These are phyloP conservation scores for Parazoanthus darwini DNA, from an alignment of 92 coral and sea anemone genomes.

Conservation along the genomic window DNA sequence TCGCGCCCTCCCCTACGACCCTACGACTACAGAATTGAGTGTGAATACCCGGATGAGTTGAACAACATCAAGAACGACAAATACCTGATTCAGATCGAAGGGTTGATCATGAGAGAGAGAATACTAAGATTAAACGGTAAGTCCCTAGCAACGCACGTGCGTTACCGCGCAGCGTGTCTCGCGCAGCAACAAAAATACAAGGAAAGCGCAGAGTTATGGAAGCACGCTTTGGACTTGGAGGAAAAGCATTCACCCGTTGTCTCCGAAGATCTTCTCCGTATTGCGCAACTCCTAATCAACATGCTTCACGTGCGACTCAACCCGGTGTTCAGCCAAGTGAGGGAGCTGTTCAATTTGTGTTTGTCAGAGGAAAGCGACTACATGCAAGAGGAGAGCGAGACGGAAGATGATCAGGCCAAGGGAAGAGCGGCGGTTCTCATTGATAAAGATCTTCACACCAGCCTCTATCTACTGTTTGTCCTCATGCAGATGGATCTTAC, in stretches of 20 bases:
- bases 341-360: constrained; percentile 55
- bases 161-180: constrained; percentile 61
- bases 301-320: constrained; percentile 46
- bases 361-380: constrained; percentile 51
- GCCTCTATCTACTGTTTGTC: constrained; percentile 45
- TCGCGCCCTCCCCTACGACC: constrained; percentile 62
- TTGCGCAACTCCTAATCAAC: constrained; percentile 55
- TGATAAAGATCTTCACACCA: constrained; percentile 50
- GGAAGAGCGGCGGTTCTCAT: constrained; percentile 31
- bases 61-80: constrained; percentile 47
- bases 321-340: constrained; percentile 56
- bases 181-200: constrained; percentile 54
- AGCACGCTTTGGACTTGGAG: constrained; percentile 61
- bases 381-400: constrained; percentile 15
- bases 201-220: constrained; percentile 63
- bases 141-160: constrained; percentile 56
- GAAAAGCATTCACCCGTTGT: constrained; percentile 51
- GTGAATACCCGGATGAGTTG: constrained; percentile 67
- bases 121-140: constrained; percentile 50
- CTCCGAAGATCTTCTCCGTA: constrained; percentile 59
- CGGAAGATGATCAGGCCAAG: constrained; percentile 21
- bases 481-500: constrained; percentile 52
- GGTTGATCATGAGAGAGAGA: constrained; percentile 63
- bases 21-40: constrained; percentile 66
- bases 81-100: constrained; percentile 58